These are phyloP conservation scores for Epizoanthus scotinus DNA, from an alignment of 92 coral and sea anemone species.

Conservation along the genomic window DNA sequence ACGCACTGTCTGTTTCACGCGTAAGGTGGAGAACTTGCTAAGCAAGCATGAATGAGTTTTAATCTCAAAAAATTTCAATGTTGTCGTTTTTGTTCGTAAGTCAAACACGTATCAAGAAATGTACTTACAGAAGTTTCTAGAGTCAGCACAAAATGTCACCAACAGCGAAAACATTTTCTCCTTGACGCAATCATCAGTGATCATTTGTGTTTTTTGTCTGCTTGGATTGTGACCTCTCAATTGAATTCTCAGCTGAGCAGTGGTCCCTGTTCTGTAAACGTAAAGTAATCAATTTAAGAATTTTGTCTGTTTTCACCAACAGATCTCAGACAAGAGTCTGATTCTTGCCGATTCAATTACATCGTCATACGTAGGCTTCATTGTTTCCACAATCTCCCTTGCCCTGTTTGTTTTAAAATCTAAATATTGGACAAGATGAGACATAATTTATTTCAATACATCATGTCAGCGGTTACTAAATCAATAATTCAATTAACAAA, in stretches of 20 bases:
- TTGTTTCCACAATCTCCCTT: not conserved
- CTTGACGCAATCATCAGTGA: not conserved
- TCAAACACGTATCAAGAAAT: not conserved
- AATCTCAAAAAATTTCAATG: conserved; percentile 3
- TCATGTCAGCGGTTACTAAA: too few relatives aligned
- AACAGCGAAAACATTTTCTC: not conserved
- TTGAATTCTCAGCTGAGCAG: not conserved
- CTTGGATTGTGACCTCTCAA: too few relatives aligned
- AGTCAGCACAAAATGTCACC: not conserved
- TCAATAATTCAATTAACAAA: too few relatives aligned
- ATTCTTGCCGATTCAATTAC: not conserved
- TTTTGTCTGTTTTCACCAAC: not conserved
- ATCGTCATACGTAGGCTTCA: not conserved
- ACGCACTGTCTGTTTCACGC: not conserved
- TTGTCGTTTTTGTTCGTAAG: not conserved
- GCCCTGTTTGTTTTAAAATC: too few relatives aligned
- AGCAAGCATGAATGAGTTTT: not conserved
- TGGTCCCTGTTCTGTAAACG: too few relatives aligned
- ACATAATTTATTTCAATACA: too few relatives aligned
- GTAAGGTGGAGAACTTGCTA: not conserved
- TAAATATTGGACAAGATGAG: too few relatives aligned
- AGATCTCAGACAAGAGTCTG: not conserved
- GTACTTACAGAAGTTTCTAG: conserved; percentile 7
- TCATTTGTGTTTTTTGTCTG: not conserved
- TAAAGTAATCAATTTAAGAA: not conserved